Conservation (phyloP, 2,113 vertebrate species). For the Psittacula cyanocephala region DNA sequence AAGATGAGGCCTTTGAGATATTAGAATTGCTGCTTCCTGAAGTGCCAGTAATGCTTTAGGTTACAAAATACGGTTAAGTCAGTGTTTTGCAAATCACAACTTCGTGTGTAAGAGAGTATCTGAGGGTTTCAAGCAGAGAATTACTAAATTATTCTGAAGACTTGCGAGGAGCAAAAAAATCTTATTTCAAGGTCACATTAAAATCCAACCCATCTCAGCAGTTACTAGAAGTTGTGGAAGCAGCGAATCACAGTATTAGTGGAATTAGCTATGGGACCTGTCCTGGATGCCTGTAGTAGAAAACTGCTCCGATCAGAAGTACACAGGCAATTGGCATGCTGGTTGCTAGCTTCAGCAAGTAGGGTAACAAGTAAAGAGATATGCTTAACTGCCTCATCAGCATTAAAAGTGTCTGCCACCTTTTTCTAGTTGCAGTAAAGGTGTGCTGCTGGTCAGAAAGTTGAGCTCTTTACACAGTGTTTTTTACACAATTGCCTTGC, state of each 20-base stretch:
- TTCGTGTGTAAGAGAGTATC: not conserved
- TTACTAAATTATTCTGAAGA: not conserved
- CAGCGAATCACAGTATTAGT: not conserved
- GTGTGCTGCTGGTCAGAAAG: not conserved
- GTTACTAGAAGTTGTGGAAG: not conserved
- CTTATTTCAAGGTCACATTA: not conserved
- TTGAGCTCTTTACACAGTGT: not conserved
- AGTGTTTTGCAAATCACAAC: not conserved
- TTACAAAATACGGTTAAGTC: not conserved
- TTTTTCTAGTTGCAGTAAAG: not conserved
- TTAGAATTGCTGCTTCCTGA: not conserved
- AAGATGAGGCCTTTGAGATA: not conserved
- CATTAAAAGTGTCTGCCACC: not conserved
- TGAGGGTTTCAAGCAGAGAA: not conserved
- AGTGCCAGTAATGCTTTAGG: not conserved
- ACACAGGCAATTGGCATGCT: not conserved
- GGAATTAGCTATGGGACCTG: not conserved
- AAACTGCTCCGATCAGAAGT: not conserved
- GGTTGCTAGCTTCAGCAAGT: not conserved
- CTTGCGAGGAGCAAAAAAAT: not conserved
- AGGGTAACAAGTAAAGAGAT: not conserved
- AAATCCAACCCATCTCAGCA: not conserved
- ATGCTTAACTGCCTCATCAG: not conserved
- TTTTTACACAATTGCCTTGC: not conserved
- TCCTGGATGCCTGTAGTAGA: not conserved